A percentile compares a stretch with the other conserved stretches of the same genome.
Conservation (phyloP, 2,888 invertebrate species). For the Clitarchus hookeri region DNA sequence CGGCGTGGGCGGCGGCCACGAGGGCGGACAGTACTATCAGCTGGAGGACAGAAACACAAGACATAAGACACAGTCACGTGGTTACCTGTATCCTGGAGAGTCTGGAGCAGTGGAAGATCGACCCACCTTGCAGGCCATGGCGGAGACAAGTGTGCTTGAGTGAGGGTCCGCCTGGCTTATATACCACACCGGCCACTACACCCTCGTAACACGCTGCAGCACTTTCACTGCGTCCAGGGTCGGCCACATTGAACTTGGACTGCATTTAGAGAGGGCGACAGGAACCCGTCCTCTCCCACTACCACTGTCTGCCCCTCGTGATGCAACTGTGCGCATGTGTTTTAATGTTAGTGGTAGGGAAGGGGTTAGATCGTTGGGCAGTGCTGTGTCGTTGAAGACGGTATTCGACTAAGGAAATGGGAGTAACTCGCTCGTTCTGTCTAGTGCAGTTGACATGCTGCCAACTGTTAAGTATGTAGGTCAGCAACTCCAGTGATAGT, state of each 20-base stretch:
- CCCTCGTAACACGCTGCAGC: background rate
- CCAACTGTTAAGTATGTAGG: too few species aligned
- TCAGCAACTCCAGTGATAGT: too few species aligned
- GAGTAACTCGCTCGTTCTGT: too few species aligned
- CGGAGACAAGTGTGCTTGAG: background rate
- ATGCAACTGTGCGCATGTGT: too few species aligned
- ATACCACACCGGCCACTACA: background rate
- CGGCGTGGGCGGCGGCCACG: slow-evolving; percentile 41
- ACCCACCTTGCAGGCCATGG: background rate
- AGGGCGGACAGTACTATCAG: slow-evolving; percentile 39
- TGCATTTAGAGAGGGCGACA: background rate
- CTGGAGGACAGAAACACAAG: slow-evolving; percentile 21
- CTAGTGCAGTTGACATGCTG: too few species aligned
- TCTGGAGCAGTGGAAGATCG: background rate
- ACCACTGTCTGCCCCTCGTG: background rate
- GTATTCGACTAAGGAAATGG: too few species aligned
- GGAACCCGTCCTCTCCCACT: background rate
- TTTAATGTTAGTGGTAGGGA: too few species aligned
- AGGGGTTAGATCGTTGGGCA: too few species aligned
- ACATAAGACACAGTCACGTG: background rate
- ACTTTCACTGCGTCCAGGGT: background rate
- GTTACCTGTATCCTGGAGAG: background rate
- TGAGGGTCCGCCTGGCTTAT: background rate
- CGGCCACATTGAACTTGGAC: background rate
- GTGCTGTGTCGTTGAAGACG: too few species aligned